Percentiles rank a stretch among this genome's conserved stretches.
These are phyloP conservation scores for Anabacerthia variegaticeps DNA, from an alignment of 2,797 vertebrate genomes.

Conservation along the genomic window DNA sequence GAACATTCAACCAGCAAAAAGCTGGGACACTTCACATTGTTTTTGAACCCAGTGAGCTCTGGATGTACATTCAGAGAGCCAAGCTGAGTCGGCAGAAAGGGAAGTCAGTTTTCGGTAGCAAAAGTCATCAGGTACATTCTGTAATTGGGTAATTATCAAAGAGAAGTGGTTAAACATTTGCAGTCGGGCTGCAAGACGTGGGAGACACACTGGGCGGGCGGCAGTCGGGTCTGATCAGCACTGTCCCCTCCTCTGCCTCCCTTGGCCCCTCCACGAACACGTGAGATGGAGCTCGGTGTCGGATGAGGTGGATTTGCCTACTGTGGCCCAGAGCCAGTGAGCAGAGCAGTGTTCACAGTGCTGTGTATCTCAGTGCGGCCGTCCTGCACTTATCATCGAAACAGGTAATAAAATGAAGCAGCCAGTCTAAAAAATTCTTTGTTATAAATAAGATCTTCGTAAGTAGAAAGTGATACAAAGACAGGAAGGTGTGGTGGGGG, in stretches of 20 bases:
- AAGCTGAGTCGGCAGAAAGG: constrained; percentile 37
- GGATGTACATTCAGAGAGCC: constrained; percentile 34
- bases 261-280: neutral
- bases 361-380: constrained; percentile 67
- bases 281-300: neutral
- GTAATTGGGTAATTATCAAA: neutral
- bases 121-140: constrained; percentile 52
- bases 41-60: constrained; percentile 2
- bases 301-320: neutral
- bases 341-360: constrained; percentile 77
- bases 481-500: neutral
- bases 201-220: neutral
- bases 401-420: constrained; percentile 73
- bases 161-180: neutral
- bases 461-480: constrained; percentile 77
- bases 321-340: neutral
- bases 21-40: neutral
- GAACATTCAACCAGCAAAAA: neutral
- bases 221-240: neutral
- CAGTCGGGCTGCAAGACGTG: constrained; percentile 12
- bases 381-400: constrained; percentile 66
- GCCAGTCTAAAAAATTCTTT: constrained; percentile 72
- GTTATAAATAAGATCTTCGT: constrained; percentile 63
- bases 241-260: constrained; percentile 4
- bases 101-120: constrained; percentile 25